These are phyloP conservation scores for Carassius carassius DNA, from an alignment of 2,113 vertebrate species.

Conservation along the genomic window DNA sequence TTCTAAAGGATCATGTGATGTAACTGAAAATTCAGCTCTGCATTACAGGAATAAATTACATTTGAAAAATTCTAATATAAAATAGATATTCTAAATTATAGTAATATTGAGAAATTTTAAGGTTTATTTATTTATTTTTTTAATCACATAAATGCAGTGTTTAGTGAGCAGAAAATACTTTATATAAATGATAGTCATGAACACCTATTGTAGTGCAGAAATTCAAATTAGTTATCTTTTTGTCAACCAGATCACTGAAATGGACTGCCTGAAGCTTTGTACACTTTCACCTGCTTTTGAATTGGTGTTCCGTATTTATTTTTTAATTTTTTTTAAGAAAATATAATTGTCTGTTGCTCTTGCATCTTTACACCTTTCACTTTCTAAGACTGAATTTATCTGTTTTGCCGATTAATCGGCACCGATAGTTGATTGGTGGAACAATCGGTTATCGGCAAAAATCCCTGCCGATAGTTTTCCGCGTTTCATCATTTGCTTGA, in stretches of 20 bases:
- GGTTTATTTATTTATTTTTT: neutral
- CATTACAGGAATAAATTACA: neutral
- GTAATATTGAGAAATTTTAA: neutral
- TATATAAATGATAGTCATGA: no score
- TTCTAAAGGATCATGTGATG: neutral
- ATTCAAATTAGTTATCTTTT: neutral
- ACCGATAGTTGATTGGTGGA: no score
- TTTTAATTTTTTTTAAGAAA: no score
- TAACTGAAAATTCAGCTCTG: neutral
- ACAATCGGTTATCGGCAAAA: no score
- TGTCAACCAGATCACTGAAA: neutral
- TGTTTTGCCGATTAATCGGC: no score
- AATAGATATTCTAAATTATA: neutral
- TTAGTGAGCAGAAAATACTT: neutral
- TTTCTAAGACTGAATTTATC: no score
- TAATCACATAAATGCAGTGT: neutral
- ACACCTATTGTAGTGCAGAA: neutral
- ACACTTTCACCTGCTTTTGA: no score
- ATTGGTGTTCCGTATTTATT: no score
- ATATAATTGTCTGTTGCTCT: no score
- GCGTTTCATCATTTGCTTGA: no score
- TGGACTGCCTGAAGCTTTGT: neutral
- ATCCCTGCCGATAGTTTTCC: no score
- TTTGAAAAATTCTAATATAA: neutral
- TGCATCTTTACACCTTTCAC: no score